Evolutionary conservation across 1,140 invertebrate species (phyloP), one percentile per base, ranked within the genome.

Genomic region (Dendrolimus punctatus): DNA sequence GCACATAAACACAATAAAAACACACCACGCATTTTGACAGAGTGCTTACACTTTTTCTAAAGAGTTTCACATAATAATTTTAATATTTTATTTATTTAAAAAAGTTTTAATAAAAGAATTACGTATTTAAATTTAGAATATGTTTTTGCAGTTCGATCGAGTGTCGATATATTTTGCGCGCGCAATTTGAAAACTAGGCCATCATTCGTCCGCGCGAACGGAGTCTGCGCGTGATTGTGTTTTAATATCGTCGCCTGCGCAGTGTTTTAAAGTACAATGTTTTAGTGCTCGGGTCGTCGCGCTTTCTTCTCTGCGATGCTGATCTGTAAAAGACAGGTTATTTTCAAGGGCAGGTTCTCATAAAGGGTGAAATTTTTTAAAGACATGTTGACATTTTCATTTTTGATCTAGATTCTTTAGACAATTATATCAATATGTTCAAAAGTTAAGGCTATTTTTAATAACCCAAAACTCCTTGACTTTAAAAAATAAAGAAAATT

Each of bases 21-120:
- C 66, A 84, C 71, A 60, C 63, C 51, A 62, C 68, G 67, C 79
- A 86, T 86, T 72, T 73, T 73, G 49, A 54, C 49, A 56, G 45
- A 46, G 39, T 23, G 8, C 4, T 39, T 45, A 6, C 36, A 8
- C 38, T 23, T 23, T 23, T 23, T 23, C 3, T 23, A 23, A 23
- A 23, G 23, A 23, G 23, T 23, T 23, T 23, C 23, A 23, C 23
- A 23, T 23, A 23, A 23, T 23, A 1, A 23, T 3, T 3, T 2
- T 8, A 52, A 52, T 52, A 6, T 43, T 8, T 41, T 42, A 41
- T n/a, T 43, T 41, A 46, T 8, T 8, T 47, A 37, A 44, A 57
- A 61, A 6, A 53, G 49, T 60, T 36, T 46, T 60, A 58, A 64
- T 45, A 51, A 47, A 39, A 46, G 5, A 66, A 48, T 64, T 53